Conservation (phyloP, 1,140 invertebrate species). For the Drosophila tsacasi region DNA sequence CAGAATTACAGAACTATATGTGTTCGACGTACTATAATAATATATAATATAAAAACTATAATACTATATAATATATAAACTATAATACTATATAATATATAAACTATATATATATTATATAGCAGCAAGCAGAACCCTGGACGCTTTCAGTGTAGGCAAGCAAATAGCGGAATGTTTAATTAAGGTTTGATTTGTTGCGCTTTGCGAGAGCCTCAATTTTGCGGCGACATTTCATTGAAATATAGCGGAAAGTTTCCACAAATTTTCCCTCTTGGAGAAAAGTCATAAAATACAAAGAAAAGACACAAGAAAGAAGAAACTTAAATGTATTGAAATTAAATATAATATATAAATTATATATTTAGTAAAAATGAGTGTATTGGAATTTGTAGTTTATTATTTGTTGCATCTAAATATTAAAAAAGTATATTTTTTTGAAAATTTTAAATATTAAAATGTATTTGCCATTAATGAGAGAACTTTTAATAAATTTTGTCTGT, state of each 20-base stretch:
- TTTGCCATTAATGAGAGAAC: background rate
- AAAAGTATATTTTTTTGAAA: background rate
- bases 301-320: background rate
- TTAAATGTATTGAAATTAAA: background rate
- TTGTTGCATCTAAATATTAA: background rate
- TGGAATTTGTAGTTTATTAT: background rate
- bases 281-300: background rate
- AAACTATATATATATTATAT: background rate
- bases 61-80: background rate
- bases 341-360: too few relatives aligned
- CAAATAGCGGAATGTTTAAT: slow-evolving; percentile 30
- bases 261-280: background rate
- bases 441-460: background rate
- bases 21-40: background rate
- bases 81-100: background rate
- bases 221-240: slow-evolving; percentile 24
- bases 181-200: slow-evolving; percentile 15
- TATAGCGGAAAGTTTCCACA: slow-evolving; percentile 12
- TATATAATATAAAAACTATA: background rate
- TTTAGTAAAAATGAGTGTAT: too few relatives aligned
- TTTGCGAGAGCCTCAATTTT: slow-evolving; percentile 4
- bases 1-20: background rate
- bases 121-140: slow-evolving; percentile 3
- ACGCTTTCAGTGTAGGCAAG: slow-evolving; percentile 13
- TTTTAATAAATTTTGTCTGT: background rate